Conservation (phyloP, 2,888 invertebrate genomes). For the Tetragnatha montana region DNA sequence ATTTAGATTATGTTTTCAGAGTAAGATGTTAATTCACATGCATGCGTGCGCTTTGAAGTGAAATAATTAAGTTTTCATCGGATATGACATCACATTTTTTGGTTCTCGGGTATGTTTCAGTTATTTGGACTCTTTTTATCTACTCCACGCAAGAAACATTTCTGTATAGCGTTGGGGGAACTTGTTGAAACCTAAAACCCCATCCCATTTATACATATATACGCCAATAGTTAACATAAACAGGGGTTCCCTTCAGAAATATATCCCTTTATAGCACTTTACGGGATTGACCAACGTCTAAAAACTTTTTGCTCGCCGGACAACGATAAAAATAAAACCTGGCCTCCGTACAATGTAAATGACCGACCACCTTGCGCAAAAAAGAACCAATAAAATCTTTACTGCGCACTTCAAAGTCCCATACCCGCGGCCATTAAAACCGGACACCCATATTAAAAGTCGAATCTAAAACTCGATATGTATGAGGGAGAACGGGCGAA, state of each 20-base stretch:
- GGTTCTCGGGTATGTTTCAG: too few relatives aligned
- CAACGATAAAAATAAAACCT: not conserved
- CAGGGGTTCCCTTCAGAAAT: not conserved
- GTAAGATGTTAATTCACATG: too few relatives aligned
- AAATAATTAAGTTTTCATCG: too few relatives aligned
- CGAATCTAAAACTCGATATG: not conserved
- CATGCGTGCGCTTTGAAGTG: too few relatives aligned
- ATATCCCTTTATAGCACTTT: not conserved
- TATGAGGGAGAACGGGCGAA: not conserved
- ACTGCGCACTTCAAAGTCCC: slow-evolving; percentile 11
- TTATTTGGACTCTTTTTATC: too few relatives aligned
- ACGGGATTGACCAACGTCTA: not conserved
- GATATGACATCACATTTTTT: too few relatives aligned
- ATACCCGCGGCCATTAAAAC: slow-evolving; percentile 19
- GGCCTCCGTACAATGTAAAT: not conserved
- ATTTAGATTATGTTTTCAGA: too few relatives aligned
- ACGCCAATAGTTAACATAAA: too few relatives aligned
- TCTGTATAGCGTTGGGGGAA: too few relatives aligned
- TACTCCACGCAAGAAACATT: too few relatives aligned
- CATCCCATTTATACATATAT: too few relatives aligned
- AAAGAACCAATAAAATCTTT: not conserved
- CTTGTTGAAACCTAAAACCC: too few relatives aligned
- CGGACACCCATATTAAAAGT: slow-evolving; percentile 24
- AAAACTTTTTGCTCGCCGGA: not conserved
- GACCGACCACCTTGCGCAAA: not conserved